Percentiles rank a stretch among this genome's conserved stretches.
Evolutionary conservation across 2,888 invertebrate species (phyloP).

Genomic region (Plebejus anna): DNA sequence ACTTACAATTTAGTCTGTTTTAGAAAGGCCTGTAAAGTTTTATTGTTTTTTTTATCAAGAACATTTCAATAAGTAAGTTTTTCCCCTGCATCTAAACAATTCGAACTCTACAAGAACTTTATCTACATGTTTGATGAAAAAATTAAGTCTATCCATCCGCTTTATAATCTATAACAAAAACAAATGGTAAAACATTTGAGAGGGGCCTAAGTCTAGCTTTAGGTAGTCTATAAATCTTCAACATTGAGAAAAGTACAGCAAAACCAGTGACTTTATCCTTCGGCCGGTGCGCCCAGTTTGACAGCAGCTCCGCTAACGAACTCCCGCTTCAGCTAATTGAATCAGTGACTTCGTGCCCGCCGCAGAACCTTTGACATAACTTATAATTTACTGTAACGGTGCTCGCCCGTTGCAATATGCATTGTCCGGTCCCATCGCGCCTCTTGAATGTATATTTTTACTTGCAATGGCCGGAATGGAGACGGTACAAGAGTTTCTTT

Average conservation of each 20-base stretch:
- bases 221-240: too few species aligned
- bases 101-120: too few species aligned
- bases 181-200: too few species aligned
- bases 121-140: too few species aligned
- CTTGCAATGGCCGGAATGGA: neutral
- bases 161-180: too few species aligned
- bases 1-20: neutral
- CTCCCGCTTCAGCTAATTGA: constrained; percentile 54
- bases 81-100: too few species aligned
- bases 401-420: constrained; percentile 18
- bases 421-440: constrained; percentile 7
- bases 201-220: too few species aligned
- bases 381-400: constrained; percentile 33
- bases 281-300: constrained; percentile 31
- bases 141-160: too few species aligned
- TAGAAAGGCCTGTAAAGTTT: neutral
- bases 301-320: constrained; percentile 49
- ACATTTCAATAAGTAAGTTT: neutral
- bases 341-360: constrained; percentile 44
- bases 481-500: neutral
- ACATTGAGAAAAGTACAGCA: too few species aligned
- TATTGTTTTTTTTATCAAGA: neutral
- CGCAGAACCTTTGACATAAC: constrained; percentile 43
- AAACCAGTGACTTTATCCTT: neutral
- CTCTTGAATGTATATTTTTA: constrained; percentile 5